Conservation (phyloP, 2,797 vertebrate species). For the Acanthiza pusilla region DNA sequence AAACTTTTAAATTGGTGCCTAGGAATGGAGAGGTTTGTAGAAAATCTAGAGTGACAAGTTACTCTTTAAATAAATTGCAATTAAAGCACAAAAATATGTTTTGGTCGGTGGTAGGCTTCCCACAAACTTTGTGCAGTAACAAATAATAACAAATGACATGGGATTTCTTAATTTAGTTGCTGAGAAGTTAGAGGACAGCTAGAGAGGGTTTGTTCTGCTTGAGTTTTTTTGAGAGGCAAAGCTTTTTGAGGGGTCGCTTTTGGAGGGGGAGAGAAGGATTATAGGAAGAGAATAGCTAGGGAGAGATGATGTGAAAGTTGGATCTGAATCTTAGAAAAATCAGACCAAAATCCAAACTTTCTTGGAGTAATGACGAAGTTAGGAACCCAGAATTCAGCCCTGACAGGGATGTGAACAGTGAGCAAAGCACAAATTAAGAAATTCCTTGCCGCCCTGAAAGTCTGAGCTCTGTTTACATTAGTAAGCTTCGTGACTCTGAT, state of each 20-base stretch:
- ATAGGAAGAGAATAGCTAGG: neutral
- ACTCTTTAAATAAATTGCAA: neutral
- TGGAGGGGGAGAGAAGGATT: neutral
- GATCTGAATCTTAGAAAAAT: neutral
- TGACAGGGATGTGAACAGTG: neutral
- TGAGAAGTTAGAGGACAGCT: neutral
- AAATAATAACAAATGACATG: neutral
- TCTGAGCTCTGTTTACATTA: slow-evolving; percentile 33
- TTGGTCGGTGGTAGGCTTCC: neutral
- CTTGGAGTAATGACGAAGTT: neutral
- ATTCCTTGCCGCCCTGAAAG: slow-evolving; percentile 24
- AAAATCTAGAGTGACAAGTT: neutral
- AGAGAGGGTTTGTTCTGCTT: neutral
- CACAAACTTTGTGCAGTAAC: neutral
- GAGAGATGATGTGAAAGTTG: neutral
- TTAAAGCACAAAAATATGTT: neutral
- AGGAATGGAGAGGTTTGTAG: neutral
- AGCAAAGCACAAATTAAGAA: slow-evolving; percentile 16
- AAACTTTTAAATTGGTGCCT: neutral
- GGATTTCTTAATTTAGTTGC: neutral
- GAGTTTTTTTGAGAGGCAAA: neutral
- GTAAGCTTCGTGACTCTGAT: neutral
- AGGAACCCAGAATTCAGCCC: neutral
- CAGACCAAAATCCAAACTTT: neutral
- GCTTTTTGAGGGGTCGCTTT: neutral